Evolutionary conservation across 2,888 invertebrate genomes (phyloP), one percentile per base, ranked within the genome.

Genomic region (Ferrisia virgata): DNA sequence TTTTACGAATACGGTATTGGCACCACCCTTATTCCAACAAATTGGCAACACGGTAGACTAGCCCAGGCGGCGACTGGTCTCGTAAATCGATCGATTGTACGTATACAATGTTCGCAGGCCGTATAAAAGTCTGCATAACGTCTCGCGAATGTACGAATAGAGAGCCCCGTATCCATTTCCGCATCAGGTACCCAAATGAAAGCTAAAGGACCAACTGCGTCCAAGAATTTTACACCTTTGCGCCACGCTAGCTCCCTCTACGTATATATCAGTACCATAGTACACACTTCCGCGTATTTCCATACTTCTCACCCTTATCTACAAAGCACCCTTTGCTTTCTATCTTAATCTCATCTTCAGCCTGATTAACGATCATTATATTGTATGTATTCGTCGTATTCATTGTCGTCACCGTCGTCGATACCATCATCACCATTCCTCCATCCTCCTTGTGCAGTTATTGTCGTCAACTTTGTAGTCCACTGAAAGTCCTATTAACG

Each of bases 151-250:
- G n/a, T n/a, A n/a, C n/a, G n/a, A n/a, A n/a, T n/a, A n/a, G n/a
- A n/a, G n/a, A n/a, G n/a, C n/a, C n/a, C 13, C 22, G 13, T 8
- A 22, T 6, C 4, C 58, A 22, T 11, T 5, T 18, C 72, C 72
- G 15, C 64, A 13, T 11, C 64, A 64, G 28, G 64, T 64, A 36
- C 72, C 72, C 72, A 18, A 76, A 36, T n/a, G 28, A 18, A 36
- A 36, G 36, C 36, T 33, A 36, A 36, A 25, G 36, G 18, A 64
- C 11, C 72, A 33, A 33, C 72, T 36, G 36, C 72, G 36, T 36
- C 72, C 72, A 76, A 76, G 36, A 76, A 76, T 76, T 76, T 76
- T 76, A 76, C 72, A 36, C 72, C 36, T 76, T 76, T 76, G 15
- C 72, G 72, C 72, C 36, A 28, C 28, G 28, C 28, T 64, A 9